phyloP scores from a whole-genome alignment of 1,140 invertebrate species.

The Zaprionus vittiger region DNA sequence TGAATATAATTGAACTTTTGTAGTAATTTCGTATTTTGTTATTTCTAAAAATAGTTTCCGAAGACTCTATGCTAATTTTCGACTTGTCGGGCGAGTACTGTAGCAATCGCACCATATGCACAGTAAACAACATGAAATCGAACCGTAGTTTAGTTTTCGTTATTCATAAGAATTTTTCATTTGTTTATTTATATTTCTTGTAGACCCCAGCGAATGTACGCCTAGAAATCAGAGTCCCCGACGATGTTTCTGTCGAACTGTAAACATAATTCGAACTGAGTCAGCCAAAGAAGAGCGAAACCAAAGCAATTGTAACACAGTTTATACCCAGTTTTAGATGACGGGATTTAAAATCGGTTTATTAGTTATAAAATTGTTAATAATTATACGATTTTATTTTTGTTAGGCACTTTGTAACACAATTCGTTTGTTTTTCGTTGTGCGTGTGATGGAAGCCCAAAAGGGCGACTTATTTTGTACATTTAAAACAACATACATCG shows the following conservation, averaged over 20 bases:
- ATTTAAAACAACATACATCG: constrained; percentile 55
- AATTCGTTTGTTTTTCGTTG: constrained; percentile 39
- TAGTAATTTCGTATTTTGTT: background rate
- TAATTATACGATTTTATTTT: constrained; percentile 28
- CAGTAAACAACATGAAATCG: background rate
- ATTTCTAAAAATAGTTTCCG: background rate
- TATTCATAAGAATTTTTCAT: background rate
- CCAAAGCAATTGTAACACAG: background rate
- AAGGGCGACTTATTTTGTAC: constrained; percentile 42
- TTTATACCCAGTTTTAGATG: background rate
- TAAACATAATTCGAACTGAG: background rate
- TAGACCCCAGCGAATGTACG: constrained; percentile 51
- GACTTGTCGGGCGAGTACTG: background rate
- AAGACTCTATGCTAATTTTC: background rate
- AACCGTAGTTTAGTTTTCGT: background rate
- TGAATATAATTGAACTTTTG: background rate
- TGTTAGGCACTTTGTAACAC: constrained; percentile 50
- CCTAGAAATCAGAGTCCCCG: constrained; percentile 24
- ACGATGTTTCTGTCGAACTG: background rate
- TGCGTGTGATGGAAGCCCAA: constrained; percentile 27
- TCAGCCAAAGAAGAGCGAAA: background rate
- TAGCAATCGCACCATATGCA: constrained; percentile 1
- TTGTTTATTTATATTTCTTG: constrained; percentile 44
- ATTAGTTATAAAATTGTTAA: constrained; percentile 66
- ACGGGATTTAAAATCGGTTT: constrained; percentile 68